Percentiles rank a stretch among this genome's conserved stretches.
phyloP scores from a whole-genome alignment of 2,888 invertebrate species.

The Scelioninae gen. 2 region DNA sequence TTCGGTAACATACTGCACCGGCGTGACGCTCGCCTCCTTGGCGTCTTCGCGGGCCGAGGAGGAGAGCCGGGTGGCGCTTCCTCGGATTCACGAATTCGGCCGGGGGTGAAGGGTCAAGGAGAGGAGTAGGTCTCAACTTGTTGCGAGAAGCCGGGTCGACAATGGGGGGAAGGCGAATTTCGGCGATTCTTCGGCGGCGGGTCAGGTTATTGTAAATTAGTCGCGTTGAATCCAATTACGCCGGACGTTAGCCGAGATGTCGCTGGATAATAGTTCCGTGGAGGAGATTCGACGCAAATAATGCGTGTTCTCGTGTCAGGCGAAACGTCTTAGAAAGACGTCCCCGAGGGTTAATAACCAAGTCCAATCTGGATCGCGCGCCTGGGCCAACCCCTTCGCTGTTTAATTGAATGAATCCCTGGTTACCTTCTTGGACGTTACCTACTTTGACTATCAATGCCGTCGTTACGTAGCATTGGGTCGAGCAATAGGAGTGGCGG shows the following conservation, averaged over 20 bases:
- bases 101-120: slow-evolving; percentile 44
- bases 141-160: slow-evolving; percentile 21
- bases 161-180: slow-evolving; percentile 18
- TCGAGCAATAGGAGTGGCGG: no score
- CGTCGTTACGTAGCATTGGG: no score
- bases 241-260: slow-evolving; percentile 48
- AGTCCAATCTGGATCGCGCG: slow-evolving; percentile 73
- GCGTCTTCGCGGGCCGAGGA: slow-evolving; percentile 33
- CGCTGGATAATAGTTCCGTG: slow-evolving; percentile 43
- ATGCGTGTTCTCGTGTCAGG: slow-evolving; percentile 58
- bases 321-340: slow-evolving; percentile 68
- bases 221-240: slow-evolving; percentile 46
- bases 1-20: slow-evolving; percentile 74
- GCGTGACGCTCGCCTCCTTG: slow-evolving; percentile 64
- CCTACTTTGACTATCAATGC: no score
- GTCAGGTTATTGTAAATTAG: slow-evolving; percentile 15
- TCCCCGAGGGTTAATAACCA: slow-evolving; percentile 68
- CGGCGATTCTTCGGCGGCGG: neutral
- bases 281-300: slow-evolving; percentile 61
- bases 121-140: slow-evolving; percentile 29
- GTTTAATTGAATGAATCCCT: slow-evolving; percentile 55
- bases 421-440: neutral
- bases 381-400: slow-evolving; percentile 67
- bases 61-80: slow-evolving; percentile 40
- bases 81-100: slow-evolving; percentile 38